Conservation (phyloP, 2,797 vertebrate species). For the Chaunax sp. region DNA sequence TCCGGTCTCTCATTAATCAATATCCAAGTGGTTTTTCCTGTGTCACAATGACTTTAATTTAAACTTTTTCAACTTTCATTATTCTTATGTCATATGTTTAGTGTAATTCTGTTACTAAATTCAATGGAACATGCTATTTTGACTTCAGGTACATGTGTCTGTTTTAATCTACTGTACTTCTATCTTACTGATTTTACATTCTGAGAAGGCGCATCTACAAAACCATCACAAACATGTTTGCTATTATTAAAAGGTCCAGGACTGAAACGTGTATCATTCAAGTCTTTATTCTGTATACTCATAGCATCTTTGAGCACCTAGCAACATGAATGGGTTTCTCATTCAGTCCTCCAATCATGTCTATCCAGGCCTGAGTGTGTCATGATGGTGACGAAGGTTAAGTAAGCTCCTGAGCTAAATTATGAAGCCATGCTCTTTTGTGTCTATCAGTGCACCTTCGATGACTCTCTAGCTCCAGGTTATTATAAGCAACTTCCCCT, state of each 20-base stretch:
- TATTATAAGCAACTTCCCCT: conserved; percentile 75
- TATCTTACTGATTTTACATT: conserved; percentile 8
- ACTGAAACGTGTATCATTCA: conserved; percentile 24
- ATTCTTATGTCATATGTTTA: too few species aligned
- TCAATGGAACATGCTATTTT: background rate
- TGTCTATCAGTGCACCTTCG: conserved; percentile 62
- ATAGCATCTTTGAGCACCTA: conserved; percentile 23
- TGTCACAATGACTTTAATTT: too few species aligned
- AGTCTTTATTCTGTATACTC: background rate
- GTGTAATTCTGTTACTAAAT: background rate
- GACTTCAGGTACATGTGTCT: background rate
- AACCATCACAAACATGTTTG: background rate
- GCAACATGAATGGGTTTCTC: conserved; percentile 47
- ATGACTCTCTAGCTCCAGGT: conserved; percentile 71
- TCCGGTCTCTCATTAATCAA: background rate
- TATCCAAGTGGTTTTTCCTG: background rate
- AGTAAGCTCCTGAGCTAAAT: conserved; percentile 63
- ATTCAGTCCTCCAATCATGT: conserved; percentile 51
- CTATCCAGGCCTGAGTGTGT: conserved; percentile 46
- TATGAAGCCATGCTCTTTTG: conserved; percentile 67
- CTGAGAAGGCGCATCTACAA: background rate
- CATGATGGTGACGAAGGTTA: conserved; percentile 47
- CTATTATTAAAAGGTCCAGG: too few species aligned
- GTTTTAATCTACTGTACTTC: conserved; percentile 4
- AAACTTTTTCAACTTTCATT: too few species aligned